Conservation (phyloP, 2,797 vertebrate species). For the Coregonus suidteri region DNA sequence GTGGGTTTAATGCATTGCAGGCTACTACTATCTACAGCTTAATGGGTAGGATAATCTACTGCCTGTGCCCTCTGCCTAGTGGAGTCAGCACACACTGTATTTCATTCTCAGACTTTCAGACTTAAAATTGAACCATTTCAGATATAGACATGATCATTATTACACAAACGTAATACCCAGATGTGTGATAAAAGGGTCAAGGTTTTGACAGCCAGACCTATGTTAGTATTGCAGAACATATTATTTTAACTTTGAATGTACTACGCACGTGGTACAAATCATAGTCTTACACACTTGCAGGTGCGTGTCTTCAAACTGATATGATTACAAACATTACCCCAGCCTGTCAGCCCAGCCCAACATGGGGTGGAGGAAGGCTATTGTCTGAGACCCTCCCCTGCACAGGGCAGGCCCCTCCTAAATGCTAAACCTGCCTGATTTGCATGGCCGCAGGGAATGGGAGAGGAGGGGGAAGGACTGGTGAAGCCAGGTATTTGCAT, state of each 20-base stretch:
- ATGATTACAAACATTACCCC: slow-evolving; percentile 9
- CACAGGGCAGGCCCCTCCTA: neutral
- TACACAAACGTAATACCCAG: neutral
- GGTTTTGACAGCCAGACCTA: neutral
- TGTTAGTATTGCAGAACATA: slow-evolving; percentile 35
- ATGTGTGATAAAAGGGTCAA: neutral
- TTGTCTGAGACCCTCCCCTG: slow-evolving; percentile 1
- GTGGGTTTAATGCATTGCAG: neutral
- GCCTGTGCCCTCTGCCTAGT: neutral
- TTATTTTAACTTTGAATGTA: neutral
- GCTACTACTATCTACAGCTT: neutral
- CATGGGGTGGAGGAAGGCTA: neutral
- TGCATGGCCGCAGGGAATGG: slow-evolving; percentile 24
- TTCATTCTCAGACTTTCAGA: neutral
- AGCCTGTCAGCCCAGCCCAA: neutral
- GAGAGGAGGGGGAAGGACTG: neutral
- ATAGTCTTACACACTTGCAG: slow-evolving; percentile 11
- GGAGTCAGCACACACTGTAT: neutral
- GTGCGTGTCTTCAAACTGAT: neutral
- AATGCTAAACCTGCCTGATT: slow-evolving; percentile 10
- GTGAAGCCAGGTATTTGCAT: slow-evolving; percentile 14
- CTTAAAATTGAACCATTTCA: neutral
- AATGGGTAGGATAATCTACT: neutral
- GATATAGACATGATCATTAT: neutral
- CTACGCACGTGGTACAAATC: slow-evolving; percentile 52